Evolutionary conservation across 37 sponge, comb jelly and placozoan species (phyloP).

Genomic region (Eunapius fragilis): DNA sequence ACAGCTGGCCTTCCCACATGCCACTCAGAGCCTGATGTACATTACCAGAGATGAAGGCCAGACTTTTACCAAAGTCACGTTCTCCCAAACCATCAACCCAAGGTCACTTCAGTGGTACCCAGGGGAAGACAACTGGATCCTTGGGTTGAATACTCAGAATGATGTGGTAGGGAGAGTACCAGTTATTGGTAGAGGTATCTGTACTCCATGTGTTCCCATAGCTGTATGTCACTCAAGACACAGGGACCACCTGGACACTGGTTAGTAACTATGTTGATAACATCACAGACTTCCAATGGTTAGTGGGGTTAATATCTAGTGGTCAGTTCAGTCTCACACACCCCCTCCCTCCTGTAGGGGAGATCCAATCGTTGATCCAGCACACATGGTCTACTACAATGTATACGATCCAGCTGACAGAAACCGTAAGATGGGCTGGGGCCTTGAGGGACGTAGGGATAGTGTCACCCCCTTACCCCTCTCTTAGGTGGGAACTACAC

Average conservation of each 20-base stretch:
- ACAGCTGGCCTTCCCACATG: constrained; percentile 63
- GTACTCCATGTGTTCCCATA: background rate
- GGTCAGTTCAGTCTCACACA: background rate
- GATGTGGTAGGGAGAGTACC: constrained; percentile 14
- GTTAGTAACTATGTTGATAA: constrained; percentile 37
- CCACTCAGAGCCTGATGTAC: constrained; percentile 24
- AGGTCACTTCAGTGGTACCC: constrained; percentile 51
- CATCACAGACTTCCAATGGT: constrained; percentile 42
- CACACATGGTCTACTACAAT: constrained; percentile 35
- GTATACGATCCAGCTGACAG: constrained; percentile 34
- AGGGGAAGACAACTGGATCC: constrained; percentile 3
- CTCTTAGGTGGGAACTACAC: constrained; percentile 14
- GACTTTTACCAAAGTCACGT: background rate
- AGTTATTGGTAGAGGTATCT: too few species aligned
- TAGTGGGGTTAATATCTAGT: background rate
- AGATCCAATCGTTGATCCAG: constrained; percentile 13
- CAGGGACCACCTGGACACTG: constrained; percentile 23
- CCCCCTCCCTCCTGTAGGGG: constrained; percentile 53
- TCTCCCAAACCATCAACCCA: constrained; percentile 43
- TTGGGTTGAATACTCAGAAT: constrained; percentile 30
- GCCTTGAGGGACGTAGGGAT: background rate
- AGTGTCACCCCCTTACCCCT: background rate
- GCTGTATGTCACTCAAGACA: constrained; percentile 52
- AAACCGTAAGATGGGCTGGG: background rate
- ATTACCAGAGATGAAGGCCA: constrained; percentile 58